phyloP scores from a whole-genome alignment of 2,797 vertebrate genomes.

The Galagoides demidoff region DNA sequence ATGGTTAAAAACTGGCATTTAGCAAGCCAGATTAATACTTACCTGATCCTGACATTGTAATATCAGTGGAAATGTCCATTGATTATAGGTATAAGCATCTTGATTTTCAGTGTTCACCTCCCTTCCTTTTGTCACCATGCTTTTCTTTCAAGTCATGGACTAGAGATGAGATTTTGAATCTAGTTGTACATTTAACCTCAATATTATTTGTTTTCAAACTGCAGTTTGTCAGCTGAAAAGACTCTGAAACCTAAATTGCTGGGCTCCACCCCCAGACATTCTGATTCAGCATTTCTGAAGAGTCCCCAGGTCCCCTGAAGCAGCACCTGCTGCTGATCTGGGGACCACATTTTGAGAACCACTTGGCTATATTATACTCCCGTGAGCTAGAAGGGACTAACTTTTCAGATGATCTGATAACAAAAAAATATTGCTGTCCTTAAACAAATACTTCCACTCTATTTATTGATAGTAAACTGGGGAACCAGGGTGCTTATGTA shows the following conservation, averaged over 20 bases:
- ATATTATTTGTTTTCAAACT: background rate
- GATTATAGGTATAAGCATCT: background rate
- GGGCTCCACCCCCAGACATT: background rate
- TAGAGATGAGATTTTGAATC: background rate
- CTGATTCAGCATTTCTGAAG: background rate
- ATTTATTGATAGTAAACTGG: background rate
- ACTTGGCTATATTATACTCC: background rate
- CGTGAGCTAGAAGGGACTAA: background rate
- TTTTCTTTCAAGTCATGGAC: background rate
- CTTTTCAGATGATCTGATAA: background rate
- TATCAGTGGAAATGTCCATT: background rate
- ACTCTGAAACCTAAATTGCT: background rate
- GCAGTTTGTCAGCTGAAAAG: background rate
- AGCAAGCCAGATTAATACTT: background rate
- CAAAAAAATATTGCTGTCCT: background rate
- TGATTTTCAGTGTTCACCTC: background rate
- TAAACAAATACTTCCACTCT: background rate
- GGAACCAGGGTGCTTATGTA: background rate
- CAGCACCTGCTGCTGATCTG: background rate
- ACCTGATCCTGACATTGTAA: background rate
- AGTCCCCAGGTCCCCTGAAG: background rate
- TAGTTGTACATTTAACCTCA: background rate
- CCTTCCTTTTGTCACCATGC: background rate
- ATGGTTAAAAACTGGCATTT: background rate
- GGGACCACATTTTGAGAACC: background rate